Percentiles rank a stretch among this genome's conserved stretches.
Conservation (phyloP, 1,140 invertebrate genomes). For the Neotoxoptera formosana region DNA sequence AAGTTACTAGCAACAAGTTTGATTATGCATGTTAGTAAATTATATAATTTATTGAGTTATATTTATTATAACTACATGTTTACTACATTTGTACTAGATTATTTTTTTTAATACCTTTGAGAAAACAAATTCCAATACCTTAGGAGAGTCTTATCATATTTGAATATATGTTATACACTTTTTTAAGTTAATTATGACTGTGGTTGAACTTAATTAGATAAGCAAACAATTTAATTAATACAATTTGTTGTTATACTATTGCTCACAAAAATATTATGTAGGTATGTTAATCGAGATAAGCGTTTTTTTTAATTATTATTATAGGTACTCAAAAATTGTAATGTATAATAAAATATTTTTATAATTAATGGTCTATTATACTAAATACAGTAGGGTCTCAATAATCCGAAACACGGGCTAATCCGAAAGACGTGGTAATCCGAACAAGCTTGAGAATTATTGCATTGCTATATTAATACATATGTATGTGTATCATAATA, state of each 20-base stretch:
- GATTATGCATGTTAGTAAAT: not conserved
- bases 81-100: not conserved
- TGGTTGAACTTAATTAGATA: conserved; percentile 5
- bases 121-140: not conserved
- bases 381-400: too few relatives aligned
- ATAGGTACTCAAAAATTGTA: not conserved
- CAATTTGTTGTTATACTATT: not conserved
- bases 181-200: not conserved
- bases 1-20: not conserved
- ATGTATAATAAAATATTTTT: not conserved
- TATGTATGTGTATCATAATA: too few relatives aligned
- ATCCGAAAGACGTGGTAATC: too few relatives aligned
- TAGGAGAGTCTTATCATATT: not conserved
- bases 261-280: not conserved
- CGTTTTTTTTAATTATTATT: not conserved
- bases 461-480: too few relatives aligned
- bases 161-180: not conserved
- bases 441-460: too few relatives aligned
- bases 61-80: not conserved
- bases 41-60: not conserved
- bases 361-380: not conserved
- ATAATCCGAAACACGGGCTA: too few relatives aligned
- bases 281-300: not conserved
- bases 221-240: not conserved
- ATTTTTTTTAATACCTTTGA: not conserved